Evolutionary conservation across 2,113 vertebrate genomes (phyloP), one percentile per base, ranked within the genome.

Genomic region (Dipodomys merriami): DNA sequence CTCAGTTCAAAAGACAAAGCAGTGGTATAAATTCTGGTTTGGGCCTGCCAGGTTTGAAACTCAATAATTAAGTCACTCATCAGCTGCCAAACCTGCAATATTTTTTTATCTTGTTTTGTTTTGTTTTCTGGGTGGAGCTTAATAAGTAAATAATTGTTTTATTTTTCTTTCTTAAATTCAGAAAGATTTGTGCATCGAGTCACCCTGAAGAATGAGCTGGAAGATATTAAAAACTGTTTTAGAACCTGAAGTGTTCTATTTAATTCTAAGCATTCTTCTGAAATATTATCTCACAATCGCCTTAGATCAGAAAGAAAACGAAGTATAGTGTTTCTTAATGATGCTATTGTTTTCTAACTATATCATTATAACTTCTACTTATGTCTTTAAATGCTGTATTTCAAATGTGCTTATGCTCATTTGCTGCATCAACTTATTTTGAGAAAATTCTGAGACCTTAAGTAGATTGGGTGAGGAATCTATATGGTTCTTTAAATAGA

Each of bases 241-340:
- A 80, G 49, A 88, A n/a, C 60, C 27, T 72, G 35, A 25, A 13
- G 33, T 25, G 11, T 65, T 44, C 53, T 76, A 11, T 16, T 9
- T 84, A 53, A 44, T 68, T 93, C 57, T 91, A 76, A 92, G 25
- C 82, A 77, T 67, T 83, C 16, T 33, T 79, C 29, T 35, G 46
- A 46, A 30, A 3, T 6, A 4, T 62, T 16, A 62, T 19, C 20
- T 60, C 44, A 62, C 12, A 69, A 49, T 86, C 69, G 11, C 7
- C 5, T 80, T 64, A 64, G 44, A 33, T 15, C 39, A 27, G 0
- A 13, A 87, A 76, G n/a, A 49, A 88, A 77, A 62, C 3, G 60
- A 67, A 83, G 77, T 30, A 19, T 12, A 88, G 8, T 2, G 7
- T 84, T 89, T 5, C 23, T 49, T 82, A n/a, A 30, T 82, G 30